A percentile compares a stretch with the other conserved stretches of the same genome.
phyloP scores from a whole-genome alignment of 2,888 invertebrate genomes.

The Ctena decussata region DNA sequence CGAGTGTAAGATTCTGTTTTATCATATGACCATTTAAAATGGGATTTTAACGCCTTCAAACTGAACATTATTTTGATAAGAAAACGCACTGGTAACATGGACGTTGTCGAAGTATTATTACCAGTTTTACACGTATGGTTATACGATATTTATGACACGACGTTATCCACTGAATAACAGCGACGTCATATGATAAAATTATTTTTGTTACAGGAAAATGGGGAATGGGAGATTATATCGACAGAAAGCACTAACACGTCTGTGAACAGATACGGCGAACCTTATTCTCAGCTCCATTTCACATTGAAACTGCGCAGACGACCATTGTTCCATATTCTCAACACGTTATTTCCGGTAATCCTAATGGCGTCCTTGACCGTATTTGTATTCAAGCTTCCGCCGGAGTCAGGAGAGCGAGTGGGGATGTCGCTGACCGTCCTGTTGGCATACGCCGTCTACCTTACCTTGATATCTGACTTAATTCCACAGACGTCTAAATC shows the following conservation, averaged over 20 bases:
- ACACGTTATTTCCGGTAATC: slow-evolving; percentile 65
- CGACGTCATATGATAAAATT: no score
- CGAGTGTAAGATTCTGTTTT: no score
- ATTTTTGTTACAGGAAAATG: slow-evolving; percentile 62
- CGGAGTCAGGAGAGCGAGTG: slow-evolving; percentile 64
- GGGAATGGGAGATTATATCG: slow-evolving; percentile 62
- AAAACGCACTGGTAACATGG: no score
- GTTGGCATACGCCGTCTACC: slow-evolving; percentile 69
- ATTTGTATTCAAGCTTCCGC: slow-evolving; percentile 63
- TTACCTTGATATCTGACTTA: slow-evolving; percentile 66
- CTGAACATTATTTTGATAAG: no score
- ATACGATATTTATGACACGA: no score
- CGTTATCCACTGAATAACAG: no score
- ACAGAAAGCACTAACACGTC: background rate
- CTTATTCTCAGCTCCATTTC: slow-evolving; percentile 54
- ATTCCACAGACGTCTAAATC: slow-evolving; percentile 63
- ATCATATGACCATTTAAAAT: no score
- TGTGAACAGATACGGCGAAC: background rate
- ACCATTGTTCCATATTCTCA: slow-evolving; percentile 63
- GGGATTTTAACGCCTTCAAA: no score
- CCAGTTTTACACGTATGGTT: no score
- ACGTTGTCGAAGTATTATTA: no score
- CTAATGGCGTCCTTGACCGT: slow-evolving; percentile 67
- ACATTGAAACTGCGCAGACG: slow-evolving; percentile 56
- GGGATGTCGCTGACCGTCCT: slow-evolving; percentile 61